Evolutionary conservation across 2,888 invertebrate species (phyloP).

Genomic region (Epirrhoe alternata): DNA sequence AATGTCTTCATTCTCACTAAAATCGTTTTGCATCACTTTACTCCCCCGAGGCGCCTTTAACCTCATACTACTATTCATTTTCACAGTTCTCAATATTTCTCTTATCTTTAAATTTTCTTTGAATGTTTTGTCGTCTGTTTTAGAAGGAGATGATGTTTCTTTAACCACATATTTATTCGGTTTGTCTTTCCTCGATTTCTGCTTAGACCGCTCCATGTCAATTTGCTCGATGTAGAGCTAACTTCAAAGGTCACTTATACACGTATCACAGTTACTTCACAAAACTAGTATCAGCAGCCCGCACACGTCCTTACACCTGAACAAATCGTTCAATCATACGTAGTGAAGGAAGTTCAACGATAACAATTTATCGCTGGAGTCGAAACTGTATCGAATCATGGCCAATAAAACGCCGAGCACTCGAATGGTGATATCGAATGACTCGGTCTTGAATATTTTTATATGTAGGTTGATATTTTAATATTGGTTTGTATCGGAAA

Average conservation of each 20-base stretch:
- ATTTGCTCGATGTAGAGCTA: conserved; percentile 26
- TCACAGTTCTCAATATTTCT: conserved; percentile 74
- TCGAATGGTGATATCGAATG: conserved; percentile 35
- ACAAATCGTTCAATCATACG: conserved; percentile 66
- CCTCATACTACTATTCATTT: conserved; percentile 77
- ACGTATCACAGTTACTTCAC: conserved; percentile 40
- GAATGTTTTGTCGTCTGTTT: conserved; percentile 68
- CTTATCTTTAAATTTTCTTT: conserved; percentile 77
- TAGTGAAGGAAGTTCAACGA: conserved; percentile 62
- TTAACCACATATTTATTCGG: conserved; percentile 59
- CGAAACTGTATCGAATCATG: conserved; percentile 49
- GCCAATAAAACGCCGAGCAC: conserved; percentile 44
- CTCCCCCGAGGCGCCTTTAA: conserved; percentile 71
- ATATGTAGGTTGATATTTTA: conserved; percentile 28
- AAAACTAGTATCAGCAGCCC: conserved; percentile 58
- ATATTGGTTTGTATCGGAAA: conserved; percentile 16
- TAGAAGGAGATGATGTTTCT: conserved; percentile 60
- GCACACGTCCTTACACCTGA: conserved; percentile 67
- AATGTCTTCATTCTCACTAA: conserved; percentile 64
- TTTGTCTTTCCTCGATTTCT: conserved; percentile 70
- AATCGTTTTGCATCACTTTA: conserved; percentile 72
- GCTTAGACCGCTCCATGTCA: conserved; percentile 69
- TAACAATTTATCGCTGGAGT: conserved; percentile 63
- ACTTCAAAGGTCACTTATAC: conserved; percentile 38
- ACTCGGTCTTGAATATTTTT: conserved; percentile 41